phyloP scores from a whole-genome alignment of 2,113 vertebrate genomes.

The Dunckerocampus dactyliophorus region DNA sequence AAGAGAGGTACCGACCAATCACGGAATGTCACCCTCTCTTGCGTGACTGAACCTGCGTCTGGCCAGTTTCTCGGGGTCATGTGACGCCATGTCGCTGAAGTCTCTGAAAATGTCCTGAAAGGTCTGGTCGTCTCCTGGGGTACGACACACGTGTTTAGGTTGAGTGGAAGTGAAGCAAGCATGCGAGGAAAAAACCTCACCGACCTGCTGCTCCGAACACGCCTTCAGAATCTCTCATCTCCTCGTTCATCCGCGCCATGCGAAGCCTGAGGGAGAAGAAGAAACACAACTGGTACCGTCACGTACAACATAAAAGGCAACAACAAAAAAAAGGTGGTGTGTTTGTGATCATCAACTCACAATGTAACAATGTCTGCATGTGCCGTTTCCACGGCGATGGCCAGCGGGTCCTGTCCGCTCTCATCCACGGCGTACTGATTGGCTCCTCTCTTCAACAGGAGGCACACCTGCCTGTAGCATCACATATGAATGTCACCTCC shows the following conservation, averaged over 20 bases:
- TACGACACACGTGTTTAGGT: not conserved
- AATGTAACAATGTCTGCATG: slow-evolving; percentile 77
- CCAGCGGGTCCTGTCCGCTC: slow-evolving; percentile 71
- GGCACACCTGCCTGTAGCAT: slow-evolving; percentile 68
- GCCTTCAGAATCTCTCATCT: slow-evolving; percentile 77
- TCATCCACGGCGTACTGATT: slow-evolving; percentile 79
- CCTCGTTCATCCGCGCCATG: slow-evolving; percentile 78
- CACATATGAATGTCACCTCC: slow-evolving; percentile 11
- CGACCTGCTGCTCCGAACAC: slow-evolving; percentile 67
- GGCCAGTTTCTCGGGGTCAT: slow-evolving; percentile 69
- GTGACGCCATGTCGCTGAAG: slow-evolving; percentile 77
- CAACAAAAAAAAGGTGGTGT: not conserved
- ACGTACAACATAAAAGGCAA: not conserved
- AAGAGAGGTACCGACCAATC: not conserved
- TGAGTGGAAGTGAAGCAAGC: not conserved
- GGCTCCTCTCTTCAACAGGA: slow-evolving; percentile 75
- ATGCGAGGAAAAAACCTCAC: slow-evolving; percentile 7
- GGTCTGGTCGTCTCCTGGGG: slow-evolving; percentile 73
- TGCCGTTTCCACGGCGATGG: slow-evolving; percentile 73
- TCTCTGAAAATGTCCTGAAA: slow-evolving; percentile 78
- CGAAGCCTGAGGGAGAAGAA: slow-evolving; percentile 56
- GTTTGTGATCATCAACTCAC: slow-evolving; percentile 52
- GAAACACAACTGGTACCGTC: not conserved
- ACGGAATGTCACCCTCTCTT: slow-evolving; percentile 1
- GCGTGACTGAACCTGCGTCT: slow-evolving; percentile 52